A percentile compares a stretch with the other conserved stretches of the same genome.
These are phyloP conservation scores for Junonia oenone DNA, from an alignment of 2,888 invertebrate species.

Conservation along the genomic window DNA sequence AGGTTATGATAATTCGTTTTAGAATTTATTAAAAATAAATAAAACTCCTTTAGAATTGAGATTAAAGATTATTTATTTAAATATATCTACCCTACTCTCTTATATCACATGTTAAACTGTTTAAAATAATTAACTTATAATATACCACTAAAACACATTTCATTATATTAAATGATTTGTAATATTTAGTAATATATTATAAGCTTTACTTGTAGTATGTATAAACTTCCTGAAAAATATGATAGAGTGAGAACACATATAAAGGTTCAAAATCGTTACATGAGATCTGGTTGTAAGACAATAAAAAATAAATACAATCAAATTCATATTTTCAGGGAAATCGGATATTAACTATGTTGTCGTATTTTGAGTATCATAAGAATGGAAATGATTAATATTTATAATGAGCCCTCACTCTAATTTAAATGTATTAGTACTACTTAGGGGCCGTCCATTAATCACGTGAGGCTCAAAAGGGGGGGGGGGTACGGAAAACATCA, in stretches of 20 bases:
- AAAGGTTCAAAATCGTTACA: not conserved
- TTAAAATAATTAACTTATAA: not conserved
- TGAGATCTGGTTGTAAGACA: too few relatives aligned
- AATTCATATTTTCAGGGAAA: not conserved
- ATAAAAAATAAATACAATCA: not conserved
- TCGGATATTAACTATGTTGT: not conserved
- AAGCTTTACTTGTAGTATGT: not conserved
- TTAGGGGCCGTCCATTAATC: too few relatives aligned
- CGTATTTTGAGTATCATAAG: not conserved
- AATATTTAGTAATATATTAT: not conserved
- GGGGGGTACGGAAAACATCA: too few relatives aligned
- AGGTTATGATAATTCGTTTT: not conserved
- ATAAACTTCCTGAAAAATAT: not conserved
- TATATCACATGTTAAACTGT: conserved; percentile 50
- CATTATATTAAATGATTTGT: not conserved
- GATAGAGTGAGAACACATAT: not conserved
- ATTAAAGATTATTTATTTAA: conserved; percentile 47
- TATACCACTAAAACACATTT: conserved; percentile 1
- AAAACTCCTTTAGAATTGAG: conserved; percentile 32
- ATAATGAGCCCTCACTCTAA: not conserved
- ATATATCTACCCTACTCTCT: conserved; percentile 38
- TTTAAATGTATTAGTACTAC: not conserved
- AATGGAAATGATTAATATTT: not conserved
- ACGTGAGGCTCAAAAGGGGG: too few relatives aligned
- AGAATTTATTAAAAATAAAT: conserved; percentile 14